Conservation (phyloP, 2,113 vertebrate genomes). For the Geococcyx californianus region DNA sequence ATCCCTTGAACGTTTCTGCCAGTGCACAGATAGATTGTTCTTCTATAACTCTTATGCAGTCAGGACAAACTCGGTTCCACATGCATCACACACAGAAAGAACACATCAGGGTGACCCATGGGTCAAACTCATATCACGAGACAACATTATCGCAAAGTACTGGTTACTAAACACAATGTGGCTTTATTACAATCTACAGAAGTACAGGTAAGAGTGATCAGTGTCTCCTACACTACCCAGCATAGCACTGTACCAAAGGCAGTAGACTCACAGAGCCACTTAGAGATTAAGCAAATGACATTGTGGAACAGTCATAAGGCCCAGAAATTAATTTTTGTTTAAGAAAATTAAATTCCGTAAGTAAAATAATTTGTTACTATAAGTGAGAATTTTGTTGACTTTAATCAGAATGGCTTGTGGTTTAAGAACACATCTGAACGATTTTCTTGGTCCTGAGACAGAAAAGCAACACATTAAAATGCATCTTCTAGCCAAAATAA, state of each 20-base stretch:
- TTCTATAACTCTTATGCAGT: background rate
- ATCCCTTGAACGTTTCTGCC: background rate
- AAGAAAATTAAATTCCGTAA: background rate
- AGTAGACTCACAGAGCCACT: background rate
- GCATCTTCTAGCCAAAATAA: background rate
- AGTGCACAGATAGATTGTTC: background rate
- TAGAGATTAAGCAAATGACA: background rate
- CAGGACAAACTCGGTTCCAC: accelerated
- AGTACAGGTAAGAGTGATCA: background rate
- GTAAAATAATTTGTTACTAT: background rate
- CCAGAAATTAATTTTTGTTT: background rate
- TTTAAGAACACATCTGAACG: background rate
- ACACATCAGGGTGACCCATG: accelerated
- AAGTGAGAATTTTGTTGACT: accelerated
- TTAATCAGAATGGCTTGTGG: background rate
- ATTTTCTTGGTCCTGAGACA: background rate
- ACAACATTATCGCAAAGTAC: background rate
- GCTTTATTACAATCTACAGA: background rate
- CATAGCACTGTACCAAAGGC: background rate
- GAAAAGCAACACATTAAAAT: background rate
- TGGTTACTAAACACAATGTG: background rate
- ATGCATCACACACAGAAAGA: accelerated
- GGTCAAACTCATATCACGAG: background rate
- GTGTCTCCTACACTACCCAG: background rate
- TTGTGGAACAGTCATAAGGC: background rate